Evolutionary conservation across 2,113 vertebrate species (phyloP).

Genomic region (Bucco capensis): DNA sequence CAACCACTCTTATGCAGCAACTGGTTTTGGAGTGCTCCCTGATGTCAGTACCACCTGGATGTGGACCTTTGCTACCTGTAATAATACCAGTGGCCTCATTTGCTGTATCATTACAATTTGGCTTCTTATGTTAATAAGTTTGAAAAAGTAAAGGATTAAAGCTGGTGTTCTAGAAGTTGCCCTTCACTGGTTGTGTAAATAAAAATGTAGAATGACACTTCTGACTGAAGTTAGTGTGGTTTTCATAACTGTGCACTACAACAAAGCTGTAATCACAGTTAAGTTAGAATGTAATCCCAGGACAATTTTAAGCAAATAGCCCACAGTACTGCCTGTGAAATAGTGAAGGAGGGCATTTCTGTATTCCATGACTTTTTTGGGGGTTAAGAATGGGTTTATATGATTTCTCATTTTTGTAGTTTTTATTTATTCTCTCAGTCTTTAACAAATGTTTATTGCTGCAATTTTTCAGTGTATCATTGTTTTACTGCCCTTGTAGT

Average conservation of each 20-base stretch:
- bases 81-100: conserved; percentile 89
- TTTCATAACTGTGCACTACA: conserved; percentile 83
- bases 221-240: conserved; percentile 82
- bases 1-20: conserved; percentile 85
- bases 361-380: conserved; percentile 79
- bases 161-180: conserved; percentile 84
- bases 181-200: conserved; percentile 83
- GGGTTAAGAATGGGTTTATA: conserved; percentile 83
- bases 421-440: conserved; percentile 86
- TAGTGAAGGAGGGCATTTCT: conserved; percentile 79
- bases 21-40: conserved; percentile 87
- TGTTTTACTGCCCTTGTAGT: conserved; percentile 90
- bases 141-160: conserved; percentile 81
- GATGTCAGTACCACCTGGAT: conserved; percentile 83
- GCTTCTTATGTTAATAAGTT: conserved; percentile 87
- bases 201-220: conserved; percentile 82
- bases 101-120: conserved; percentile 90
- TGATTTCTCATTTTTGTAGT: conserved; percentile 86
- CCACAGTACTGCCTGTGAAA: conserved; percentile 81
- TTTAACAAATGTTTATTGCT: conserved; percentile 88
- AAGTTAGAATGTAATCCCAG: conserved; percentile 81
- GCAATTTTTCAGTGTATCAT: conserved; percentile 79
- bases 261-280: conserved; percentile 76
- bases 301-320: conserved; percentile 80
- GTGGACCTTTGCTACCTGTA: conserved; percentile 88